Base-by-base conservation (phyloP, 2,888 invertebrate species). In the Tigriopus californicus region DNA sequence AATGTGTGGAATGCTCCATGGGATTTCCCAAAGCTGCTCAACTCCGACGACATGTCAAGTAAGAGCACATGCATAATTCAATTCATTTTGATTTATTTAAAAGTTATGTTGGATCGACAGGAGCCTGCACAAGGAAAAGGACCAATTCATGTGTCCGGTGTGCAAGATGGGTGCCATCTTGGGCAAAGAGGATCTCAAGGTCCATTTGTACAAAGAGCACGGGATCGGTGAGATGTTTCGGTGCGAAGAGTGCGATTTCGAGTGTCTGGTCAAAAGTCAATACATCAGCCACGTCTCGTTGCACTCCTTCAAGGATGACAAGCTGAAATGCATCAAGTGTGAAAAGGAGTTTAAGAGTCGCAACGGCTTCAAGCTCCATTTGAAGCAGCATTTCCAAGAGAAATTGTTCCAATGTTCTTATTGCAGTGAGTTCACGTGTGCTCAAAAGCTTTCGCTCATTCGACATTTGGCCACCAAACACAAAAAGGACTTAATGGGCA, bases 391-490 rank as follows among this genome's bases (percentile, higher is more conserved):
- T 40, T 52, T 41, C 25, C 22, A 59, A 11, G 55, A 60, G 20
- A 20, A 42, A 15, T 20, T 44, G 12, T 22, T 20, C 49, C 61
- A 65, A 64, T 65, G 67, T 61, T 56, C 61, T 12, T 61, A 64
- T 18, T 67, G 67, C 51, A 33, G 8, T 33, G 62, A 62, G 11
- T 64, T 65, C 54, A 61, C 61, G 18, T 65, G 65, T 18, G 64
- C 65, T 33, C 67, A 67, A 61, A 66, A 65, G 57, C 63, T 62
- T 10, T 67, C 65, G 61, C 63, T 67, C 24, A 56, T 61, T 13
- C 66, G 66, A 47, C 67, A 67, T 59, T 49, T 66, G 25, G 66
- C 66, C 10, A 63, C 65, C 40, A 63, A 64, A 13, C 67, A 67
- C 54, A 61, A 63, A 12, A 65, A 65, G 42, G 62, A 64, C 24